Evolutionary conservation across 2,888 invertebrate genomes (phyloP), one percentile per base, ranked within the genome.

Genomic region (Halocaridina rubra): DNA sequence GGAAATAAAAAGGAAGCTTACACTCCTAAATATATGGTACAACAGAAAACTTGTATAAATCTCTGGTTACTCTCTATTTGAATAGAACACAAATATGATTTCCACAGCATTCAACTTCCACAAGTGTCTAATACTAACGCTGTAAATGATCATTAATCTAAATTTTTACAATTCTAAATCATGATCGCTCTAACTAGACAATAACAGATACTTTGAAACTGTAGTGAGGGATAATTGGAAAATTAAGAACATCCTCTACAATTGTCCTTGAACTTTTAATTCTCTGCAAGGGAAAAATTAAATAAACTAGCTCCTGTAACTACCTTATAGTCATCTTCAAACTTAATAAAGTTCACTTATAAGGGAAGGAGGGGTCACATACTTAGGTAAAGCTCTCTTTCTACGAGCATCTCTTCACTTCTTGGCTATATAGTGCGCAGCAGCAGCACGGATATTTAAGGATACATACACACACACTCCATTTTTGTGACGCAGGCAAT

Each of bases 41-140:
- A 81, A 81, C 80, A 81, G 69, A 79, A 81, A 61, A 72, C 61
- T 74, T 39, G 72, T 61, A 81, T 81, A 81, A 81, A 81, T n/a
- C 80, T 81, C 80, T 74, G 79, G 79, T 79, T 79, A 80, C 72
- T 72, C 53, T 10, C 80, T 81, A 81, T 81, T 46, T 74, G 72
- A 81, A 81, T 67, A 81, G 57, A 81, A 39, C 74, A 81, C 72
- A 30, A 77, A 59, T 32, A 77, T 72, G 74, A 72, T 72, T 81
- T 81, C 80, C 80, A 74, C 80, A 81, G 72, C 39, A 32, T 24
- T 79, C 30, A 59, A n/a, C n/a, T n/a, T n/a, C 53, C 53, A 53
- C 10, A 1, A 53, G 69, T 29, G 69, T 74, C 80, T 81, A 81
- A 81, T 74, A 39, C 80, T 74, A 81, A 64, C 77, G 22, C 39